Base-by-base conservation (phyloP, 2,113 vertebrate species). In the Oxygymnocypris stewartii region DNA sequence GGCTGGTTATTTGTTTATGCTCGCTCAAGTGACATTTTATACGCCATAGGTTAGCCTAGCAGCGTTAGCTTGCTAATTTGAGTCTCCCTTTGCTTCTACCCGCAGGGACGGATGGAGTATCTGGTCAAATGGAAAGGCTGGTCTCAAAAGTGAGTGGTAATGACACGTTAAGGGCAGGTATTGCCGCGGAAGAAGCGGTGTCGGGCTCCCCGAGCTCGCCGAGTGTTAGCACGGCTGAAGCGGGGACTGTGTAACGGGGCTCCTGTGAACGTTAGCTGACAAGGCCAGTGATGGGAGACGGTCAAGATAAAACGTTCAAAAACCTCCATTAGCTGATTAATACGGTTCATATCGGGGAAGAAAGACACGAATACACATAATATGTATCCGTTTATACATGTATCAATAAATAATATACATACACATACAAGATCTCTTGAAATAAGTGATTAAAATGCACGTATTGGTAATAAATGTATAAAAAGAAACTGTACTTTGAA, bases 71-170 rank as follows among this genome's bases (percentile, higher is more conserved):
- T 87, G 87, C 84, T 85, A 88, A 87, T 79, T 40, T n/a, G 28
- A 73, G 76, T 20, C 0, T 79, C 28, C n/a, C 18, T 76, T 84
- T 81, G 42, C 63, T 69, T 71, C 88, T 79, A 83, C 90, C 94
- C 86, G 90, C 95, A 99, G 98, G 98, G 98, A 92, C 96, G 97
- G 86, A 97, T 98, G 96, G 97, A 99, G 90, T 99, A 99, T 95
- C 96, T 99, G 13, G 97, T 99, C 88, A 99, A 99, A 96, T 99
- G 98, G 98, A 99, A 98, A 93, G 97, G 97, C 92, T 99, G 98
- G 98, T 98, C 98, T 91, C 97, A 97, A 93, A 99, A 98, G 97
- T 98, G 96, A 98, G 97, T 98, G 93, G 78, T 88, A 23, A 61
- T 51, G 37, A 54, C 63, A 79, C 63, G 54, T 40, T 79, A 59